Evolutionary conservation across 2,113 vertebrate genomes (phyloP).

Genomic region (Grallaria varia): DNA sequence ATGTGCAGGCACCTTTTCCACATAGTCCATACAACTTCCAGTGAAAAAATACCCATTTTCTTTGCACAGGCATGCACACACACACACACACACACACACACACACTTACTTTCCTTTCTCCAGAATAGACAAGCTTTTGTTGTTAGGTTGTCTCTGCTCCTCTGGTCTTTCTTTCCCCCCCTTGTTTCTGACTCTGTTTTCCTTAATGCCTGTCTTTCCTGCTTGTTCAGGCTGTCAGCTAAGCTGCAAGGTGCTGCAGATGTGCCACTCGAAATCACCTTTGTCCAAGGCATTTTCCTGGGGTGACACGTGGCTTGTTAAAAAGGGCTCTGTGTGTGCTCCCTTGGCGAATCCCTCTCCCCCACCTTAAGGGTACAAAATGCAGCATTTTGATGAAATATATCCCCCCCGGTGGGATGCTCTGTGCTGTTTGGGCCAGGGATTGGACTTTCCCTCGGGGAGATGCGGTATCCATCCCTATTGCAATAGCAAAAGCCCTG

Average conservation of each 20-base stretch:
- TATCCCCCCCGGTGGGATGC: accelerated
- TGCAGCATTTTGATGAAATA: not conserved
- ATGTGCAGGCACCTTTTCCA: not conserved
- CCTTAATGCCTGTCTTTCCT: not conserved
- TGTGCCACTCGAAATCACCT: not conserved
- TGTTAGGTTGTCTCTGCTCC: not conserved
- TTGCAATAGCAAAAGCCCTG: not conserved
- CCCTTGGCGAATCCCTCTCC: not conserved
- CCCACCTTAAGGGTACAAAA: not conserved
- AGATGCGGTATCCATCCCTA: not conserved
- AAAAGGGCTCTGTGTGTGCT: not conserved
- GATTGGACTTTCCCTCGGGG: accelerated
- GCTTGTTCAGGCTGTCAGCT: not conserved
- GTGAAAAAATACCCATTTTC: not conserved
- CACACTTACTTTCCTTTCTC: not conserved
- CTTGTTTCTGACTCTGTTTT: not conserved
- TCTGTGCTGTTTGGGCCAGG: not conserved
- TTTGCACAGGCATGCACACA: not conserved
- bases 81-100: not conserved
- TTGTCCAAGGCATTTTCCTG: not conserved
- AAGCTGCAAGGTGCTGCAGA: not conserved
- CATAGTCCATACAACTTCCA: not conserved
- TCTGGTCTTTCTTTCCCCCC: not conserved
- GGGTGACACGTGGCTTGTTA: not conserved
- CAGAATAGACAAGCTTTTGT: not conserved